phyloP scores from a whole-genome alignment of 2,113 vertebrate genomes.

The Ia io region DNA sequence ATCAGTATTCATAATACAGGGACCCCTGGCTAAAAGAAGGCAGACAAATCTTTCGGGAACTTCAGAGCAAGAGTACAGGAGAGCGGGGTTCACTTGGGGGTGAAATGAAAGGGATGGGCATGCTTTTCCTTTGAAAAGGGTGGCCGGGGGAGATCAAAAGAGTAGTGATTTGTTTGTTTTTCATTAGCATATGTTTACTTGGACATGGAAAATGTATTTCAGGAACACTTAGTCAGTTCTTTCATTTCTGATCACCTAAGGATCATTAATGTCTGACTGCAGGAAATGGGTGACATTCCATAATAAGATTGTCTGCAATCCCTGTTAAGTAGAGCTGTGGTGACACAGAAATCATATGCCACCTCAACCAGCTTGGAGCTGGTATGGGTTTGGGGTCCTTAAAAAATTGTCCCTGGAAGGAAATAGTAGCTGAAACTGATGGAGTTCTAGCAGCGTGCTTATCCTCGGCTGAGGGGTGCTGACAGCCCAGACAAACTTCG shows the following conservation, averaged over 20 bases:
- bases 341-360: background rate
- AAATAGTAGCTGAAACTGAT: conserved; percentile 21
- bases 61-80: background rate
- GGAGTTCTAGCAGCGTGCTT: conserved; percentile 42
- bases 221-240: background rate
- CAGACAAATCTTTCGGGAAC: conserved; percentile 12
- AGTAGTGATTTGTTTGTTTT: background rate
- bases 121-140: background rate
- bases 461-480: conserved; percentile 42
- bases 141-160: background rate
- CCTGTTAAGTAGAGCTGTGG: background rate
- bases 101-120: background rate
- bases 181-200: background rate
- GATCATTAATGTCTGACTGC: conserved; percentile 27
- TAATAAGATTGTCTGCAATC: conserved; percentile 31
- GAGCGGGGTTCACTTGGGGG: background rate
- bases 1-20: conserved; percentile 4
- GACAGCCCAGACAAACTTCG: conserved; percentile 69
- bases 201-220: background rate
- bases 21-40: conserved; percentile 37
- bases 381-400: background rate
- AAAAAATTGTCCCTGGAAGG: conserved; percentile 23
- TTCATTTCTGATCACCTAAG: conserved; percentile 38
- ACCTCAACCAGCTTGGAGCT: background rate
- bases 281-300: conserved; percentile 28